These are phyloP conservation scores for Sula dactylatra DNA, from an alignment of 2,113 vertebrate genomes.

Conservation along the genomic window DNA sequence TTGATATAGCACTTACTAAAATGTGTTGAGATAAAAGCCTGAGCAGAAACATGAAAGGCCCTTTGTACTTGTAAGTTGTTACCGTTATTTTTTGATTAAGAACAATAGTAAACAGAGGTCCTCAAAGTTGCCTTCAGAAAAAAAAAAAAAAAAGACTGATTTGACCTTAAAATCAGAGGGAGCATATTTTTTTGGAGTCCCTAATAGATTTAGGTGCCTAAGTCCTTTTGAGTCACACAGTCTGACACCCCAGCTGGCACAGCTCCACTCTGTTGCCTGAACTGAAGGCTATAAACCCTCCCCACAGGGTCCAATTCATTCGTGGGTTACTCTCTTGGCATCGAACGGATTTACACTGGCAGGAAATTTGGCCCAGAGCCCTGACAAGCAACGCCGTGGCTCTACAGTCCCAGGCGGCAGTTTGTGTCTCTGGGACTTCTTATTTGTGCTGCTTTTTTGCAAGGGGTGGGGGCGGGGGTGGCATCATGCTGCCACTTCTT, in stretches of 20 bases:
- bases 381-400: rapidly evolving
- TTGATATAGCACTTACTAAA: conserved; percentile 38
- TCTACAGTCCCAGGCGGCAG: background rate
- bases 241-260: conserved; percentile 43
- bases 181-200: background rate
- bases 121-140: background rate
- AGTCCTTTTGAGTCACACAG: background rate
- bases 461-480: background rate
- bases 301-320: background rate
- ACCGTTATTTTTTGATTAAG: conserved; percentile 16
- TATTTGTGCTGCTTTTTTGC: background rate
- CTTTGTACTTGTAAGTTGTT: conserved; percentile 33
- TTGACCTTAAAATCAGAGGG: background rate
- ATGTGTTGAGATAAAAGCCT: conserved; percentile 25
- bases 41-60: background rate
- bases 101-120: conserved; percentile 33
- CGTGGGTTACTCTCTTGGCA: conserved; percentile 6
- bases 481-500: background rate
- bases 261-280: background rate
- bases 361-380: conserved; percentile 38
- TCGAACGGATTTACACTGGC: background rate
- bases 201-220: background rate
- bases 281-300: background rate
- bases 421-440: background rate
- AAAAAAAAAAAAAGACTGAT: background rate